These are phyloP conservation scores for Columba guinea DNA, from an alignment of 2,797 vertebrate species.

Conservation along the genomic window DNA sequence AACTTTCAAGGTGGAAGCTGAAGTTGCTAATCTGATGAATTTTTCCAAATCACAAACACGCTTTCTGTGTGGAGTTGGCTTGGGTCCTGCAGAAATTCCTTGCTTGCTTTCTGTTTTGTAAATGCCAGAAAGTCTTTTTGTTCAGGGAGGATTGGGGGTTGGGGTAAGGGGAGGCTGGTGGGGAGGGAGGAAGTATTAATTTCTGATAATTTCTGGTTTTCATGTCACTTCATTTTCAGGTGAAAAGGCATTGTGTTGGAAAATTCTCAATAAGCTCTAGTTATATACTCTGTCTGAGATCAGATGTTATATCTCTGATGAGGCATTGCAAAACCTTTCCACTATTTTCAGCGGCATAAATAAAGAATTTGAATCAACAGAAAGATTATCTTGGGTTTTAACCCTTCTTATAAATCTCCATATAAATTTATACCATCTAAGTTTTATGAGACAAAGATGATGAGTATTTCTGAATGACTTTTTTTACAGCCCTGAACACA, in stretches of 20 bases:
- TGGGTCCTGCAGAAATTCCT: neutral
- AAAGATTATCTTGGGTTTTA: neutral
- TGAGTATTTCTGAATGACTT: neutral
- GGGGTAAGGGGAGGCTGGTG: too few species aligned
- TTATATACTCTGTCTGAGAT: neutral
- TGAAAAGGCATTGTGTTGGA: neutral
- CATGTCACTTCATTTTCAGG: neutral
- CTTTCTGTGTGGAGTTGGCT: neutral
- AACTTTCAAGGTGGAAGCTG: neutral
- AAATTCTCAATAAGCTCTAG: neutral
- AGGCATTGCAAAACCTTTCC: neutral
- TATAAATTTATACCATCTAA: neutral
- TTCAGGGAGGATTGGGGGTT: fast-evolving
- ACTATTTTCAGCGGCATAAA: neutral
- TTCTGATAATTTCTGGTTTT: neutral
- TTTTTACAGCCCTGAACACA: neutral
- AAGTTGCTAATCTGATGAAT: neutral
- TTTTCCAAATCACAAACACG: neutral
- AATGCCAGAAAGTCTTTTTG: neutral
- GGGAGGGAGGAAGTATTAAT: neutral
- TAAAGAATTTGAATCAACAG: neutral
- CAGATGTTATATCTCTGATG: neutral
- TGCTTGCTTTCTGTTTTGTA: neutral
- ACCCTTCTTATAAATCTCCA: neutral
- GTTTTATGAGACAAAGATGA: neutral